Evolutionary conservation across 1,140 invertebrate species (phyloP), one percentile per base, ranked within the genome.

Genomic region (Ephestia elutella): DNA sequence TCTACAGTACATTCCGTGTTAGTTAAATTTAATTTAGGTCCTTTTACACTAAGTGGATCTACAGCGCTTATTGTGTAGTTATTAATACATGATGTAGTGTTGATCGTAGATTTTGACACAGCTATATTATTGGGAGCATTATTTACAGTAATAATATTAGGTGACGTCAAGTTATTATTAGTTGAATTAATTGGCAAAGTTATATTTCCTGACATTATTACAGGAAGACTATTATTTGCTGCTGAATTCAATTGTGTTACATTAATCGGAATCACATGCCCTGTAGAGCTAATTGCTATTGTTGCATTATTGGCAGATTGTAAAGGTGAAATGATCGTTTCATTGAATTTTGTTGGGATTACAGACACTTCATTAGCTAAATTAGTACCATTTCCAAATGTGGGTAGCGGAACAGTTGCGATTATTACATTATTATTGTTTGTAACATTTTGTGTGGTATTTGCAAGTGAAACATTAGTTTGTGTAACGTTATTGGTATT

Each of bases 1-100:
- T 83, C 75, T 2, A 87, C 74, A 21, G 59, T 64, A 65, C 85
- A 87, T 59, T 81, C 72, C 70, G 81, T 80, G 11, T 75, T 66
- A 5, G 62, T 54, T 7, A 67, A 11, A 38, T 78, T 74, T 10
- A 76, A 50, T 18, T 65, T 63, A 2, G 75, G 71, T 9, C 85
- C 85, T 62, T 75, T 82, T 0, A 81, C 59, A 20, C 19, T 63
- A 5, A 86, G 56, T 1, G 85, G 82, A 66, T 87, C 85, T 9
- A 57, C 55, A 5, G 44, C 20, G 10, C 60, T 64, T 1, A 58
- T 35, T 25, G 56, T 63, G 5, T 59, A 58, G 4, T n/a, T 17
- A 15, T n/a, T 15, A 0, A 57, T 68, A 54, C 73, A 75, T 0
- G 44, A 51, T 0, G 73, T 73, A 2, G 59, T 57, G 54, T 68